phyloP scores from a whole-genome alignment of 2,113 vertebrate genomes.

The Telmatochromis brichardi region DNA sequence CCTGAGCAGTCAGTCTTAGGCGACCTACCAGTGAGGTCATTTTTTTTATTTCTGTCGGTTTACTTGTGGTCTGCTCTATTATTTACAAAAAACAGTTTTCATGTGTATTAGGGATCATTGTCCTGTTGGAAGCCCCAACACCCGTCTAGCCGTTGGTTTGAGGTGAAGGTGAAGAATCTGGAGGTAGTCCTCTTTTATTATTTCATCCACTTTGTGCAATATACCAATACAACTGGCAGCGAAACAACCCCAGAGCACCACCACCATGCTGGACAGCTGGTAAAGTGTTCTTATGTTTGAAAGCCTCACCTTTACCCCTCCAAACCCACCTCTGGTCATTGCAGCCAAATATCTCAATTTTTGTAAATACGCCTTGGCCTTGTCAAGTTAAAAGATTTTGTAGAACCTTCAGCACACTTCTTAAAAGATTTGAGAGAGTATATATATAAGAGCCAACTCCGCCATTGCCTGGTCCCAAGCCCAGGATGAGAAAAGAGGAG shows the following conservation, averaged over 20 bases:
- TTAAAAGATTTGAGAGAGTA: background rate
- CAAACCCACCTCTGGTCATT: background rate
- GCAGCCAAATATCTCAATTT: background rate
- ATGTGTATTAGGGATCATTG: background rate
- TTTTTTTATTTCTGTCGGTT: background rate
- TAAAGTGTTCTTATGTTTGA: background rate
- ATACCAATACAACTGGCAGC: background rate
- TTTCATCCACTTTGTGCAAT: background rate
- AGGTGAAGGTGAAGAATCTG: background rate
- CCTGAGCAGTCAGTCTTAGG: background rate
- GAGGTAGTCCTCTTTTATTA: background rate
- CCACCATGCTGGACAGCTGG: background rate
- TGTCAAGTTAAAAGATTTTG: background rate
- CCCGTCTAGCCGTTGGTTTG: background rate
- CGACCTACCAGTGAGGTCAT: background rate
- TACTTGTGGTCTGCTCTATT: background rate
- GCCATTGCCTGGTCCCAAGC: background rate
- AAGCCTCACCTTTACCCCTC: background rate
- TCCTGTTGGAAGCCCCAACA: background rate
- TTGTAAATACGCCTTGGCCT: background rate
- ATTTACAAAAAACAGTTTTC: background rate
- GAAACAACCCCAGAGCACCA: background rate
- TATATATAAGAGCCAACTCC: background rate
- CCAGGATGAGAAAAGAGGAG: background rate
- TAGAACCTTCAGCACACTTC: background rate